phyloP scores from a whole-genome alignment of 2,888 invertebrate species.

The Hydroisotoma schaefferi region DNA sequence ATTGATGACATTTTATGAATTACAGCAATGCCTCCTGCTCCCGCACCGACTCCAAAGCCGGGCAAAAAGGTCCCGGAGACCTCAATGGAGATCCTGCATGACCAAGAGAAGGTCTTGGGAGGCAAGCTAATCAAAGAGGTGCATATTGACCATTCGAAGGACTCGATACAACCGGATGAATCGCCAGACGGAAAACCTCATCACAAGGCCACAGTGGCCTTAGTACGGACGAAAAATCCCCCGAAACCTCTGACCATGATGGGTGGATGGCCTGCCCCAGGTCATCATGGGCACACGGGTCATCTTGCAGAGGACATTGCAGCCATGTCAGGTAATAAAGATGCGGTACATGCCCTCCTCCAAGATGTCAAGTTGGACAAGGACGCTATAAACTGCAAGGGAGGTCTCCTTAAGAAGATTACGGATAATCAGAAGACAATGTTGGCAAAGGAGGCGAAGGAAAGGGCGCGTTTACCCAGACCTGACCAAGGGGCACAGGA shows the following conservation, averaged over 20 bases:
- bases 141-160: constrained; percentile 28
- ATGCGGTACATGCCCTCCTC: not conserved
- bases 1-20: no score
- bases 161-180: no score
- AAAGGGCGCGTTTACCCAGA: not conserved
- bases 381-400: not conserved
- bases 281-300: constrained; percentile 32
- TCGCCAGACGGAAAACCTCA: no score
- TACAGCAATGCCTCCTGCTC: no score
- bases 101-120: no score
- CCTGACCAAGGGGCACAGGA: not conserved
- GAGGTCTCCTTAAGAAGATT: not conserved
- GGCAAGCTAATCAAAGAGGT: no score
- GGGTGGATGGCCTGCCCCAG: no score
- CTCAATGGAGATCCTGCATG: no score
- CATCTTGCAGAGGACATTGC: constrained; percentile 34
- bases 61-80: no score
- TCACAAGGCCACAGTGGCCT: no score
- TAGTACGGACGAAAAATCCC: no score
- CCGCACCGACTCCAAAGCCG: no score
- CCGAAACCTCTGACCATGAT: not conserved
- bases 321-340: constrained; percentile 23
- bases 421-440: not conserved
- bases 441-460: not conserved
- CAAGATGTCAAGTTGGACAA: constrained; percentile 2